A percentile compares a stretch with the other conserved stretches of the same genome.
These are phyloP conservation scores for Stegodyphus dumicola DNA, from an alignment of 1,140 invertebrate genomes.

Conservation along the genomic window DNA sequence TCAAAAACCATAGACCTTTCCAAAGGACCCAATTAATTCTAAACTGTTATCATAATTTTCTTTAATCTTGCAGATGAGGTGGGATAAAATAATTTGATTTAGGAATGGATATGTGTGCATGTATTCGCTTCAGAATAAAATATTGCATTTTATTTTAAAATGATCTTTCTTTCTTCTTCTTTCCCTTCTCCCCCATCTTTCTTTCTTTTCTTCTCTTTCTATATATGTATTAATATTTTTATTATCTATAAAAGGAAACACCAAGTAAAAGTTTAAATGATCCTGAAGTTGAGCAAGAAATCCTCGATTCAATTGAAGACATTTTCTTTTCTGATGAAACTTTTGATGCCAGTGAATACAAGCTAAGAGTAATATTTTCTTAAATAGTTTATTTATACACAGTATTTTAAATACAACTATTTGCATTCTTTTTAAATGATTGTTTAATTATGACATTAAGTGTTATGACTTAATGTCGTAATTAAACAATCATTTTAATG, in stretches of 20 bases:
- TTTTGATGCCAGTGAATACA: conserved; percentile 77
- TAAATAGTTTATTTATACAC: conserved; percentile 44
- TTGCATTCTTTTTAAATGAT: too few species aligned
- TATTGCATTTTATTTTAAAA: neutral
- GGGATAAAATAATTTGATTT: neutral
- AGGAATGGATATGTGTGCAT: neutral
- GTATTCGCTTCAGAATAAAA: neutral
- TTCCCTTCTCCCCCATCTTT: too few species aligned
- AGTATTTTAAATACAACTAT: neutral
- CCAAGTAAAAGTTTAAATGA: conserved; percentile 64
- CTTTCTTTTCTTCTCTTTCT: too few species aligned
- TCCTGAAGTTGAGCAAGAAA: conserved; percentile 78
- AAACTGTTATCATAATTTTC: too few species aligned
- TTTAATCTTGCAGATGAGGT: neutral
- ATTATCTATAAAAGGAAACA: conserved; percentile 26
- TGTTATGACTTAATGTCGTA: too few species aligned
- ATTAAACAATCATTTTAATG: too few species aligned
- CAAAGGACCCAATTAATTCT: too few species aligned
- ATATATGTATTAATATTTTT: neutral
- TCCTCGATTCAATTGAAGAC: conserved; percentile 78
- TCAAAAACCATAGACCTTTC: too few species aligned
- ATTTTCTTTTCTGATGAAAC: conserved; percentile 75
- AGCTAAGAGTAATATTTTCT: conserved; percentile 72
- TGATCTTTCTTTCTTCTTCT: neutral
- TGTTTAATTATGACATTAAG: too few species aligned